Percentiles rank a stretch among this genome's conserved stretches.
Evolutionary conservation across 2,888 invertebrate species (phyloP).

Genomic region (Corythucha ciliata): DNA sequence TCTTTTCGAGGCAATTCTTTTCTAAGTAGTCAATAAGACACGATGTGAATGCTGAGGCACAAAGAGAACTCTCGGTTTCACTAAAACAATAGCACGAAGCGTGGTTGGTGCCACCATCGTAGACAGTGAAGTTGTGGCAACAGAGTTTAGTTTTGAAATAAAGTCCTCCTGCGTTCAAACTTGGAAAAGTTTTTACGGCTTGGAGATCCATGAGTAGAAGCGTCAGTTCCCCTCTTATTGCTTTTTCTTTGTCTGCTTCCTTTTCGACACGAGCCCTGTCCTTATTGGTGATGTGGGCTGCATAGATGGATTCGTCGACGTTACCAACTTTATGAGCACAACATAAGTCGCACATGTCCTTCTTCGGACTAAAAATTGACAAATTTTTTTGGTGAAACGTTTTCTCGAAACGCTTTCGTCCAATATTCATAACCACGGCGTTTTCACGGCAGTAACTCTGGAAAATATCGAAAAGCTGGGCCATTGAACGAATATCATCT

Average conservation of each 20-base stretch:
- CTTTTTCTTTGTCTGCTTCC: slow-evolving; percentile 2
- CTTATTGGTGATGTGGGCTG: slow-evolving; percentile 24
- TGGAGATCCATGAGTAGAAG: background rate
- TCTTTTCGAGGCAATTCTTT: too few species aligned
- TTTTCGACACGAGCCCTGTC: slow-evolving; percentile 26
- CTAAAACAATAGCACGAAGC: slow-evolving; percentile 2
- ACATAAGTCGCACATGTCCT: slow-evolving; percentile 31
- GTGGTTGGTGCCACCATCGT: background rate
- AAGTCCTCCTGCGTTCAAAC: background rate
- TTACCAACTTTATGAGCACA: slow-evolving; percentile 19
- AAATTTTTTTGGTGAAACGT: slow-evolving; percentile 5
- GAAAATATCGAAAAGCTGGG: too few species aligned
- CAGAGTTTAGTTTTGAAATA: slow-evolving; percentile 7
- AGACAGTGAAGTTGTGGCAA: slow-evolving; percentile 2
- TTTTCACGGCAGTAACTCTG: too few species aligned
- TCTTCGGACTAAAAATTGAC: slow-evolving; percentile 23
- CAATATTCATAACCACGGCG: too few species aligned
- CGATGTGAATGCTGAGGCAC: background rate
- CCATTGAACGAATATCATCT: too few species aligned
- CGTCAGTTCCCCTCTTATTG: too few species aligned
- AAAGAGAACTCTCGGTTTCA: background rate
- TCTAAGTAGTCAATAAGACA: background rate
- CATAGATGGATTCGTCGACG: slow-evolving; percentile 22
- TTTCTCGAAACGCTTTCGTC: too few species aligned
- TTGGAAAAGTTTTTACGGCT: background rate